Percentiles rank a stretch among this genome's conserved stretches.
Evolutionary conservation across 2,888 invertebrate genomes (phyloP).

Genomic region (Chloromyia formosa): DNA sequence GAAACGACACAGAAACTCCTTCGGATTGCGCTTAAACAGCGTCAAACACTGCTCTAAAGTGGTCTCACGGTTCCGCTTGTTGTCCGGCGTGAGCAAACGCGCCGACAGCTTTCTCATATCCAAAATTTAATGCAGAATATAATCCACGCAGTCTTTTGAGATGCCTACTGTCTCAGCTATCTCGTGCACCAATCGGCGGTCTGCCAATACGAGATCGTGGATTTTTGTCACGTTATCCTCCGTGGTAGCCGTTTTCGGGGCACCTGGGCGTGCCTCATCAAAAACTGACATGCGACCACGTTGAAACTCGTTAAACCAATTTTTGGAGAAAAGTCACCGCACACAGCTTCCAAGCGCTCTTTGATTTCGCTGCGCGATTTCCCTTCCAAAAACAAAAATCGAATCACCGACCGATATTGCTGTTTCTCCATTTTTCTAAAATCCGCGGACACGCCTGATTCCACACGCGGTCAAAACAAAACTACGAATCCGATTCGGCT

Average conservation of each 20-base stretch:
- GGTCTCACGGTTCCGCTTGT: constrained; percentile 39
- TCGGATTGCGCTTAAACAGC: constrained; percentile 37
- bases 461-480: constrained; percentile 50
- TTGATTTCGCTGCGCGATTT: constrained; percentile 38
- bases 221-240: no score
- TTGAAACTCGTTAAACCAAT: constrained; percentile 37
- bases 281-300: constrained; percentile 38
- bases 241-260: constrained; percentile 34
- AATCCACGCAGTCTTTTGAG: constrained; percentile 31
- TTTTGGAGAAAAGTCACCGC: constrained; percentile 32
- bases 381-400: constrained; percentile 43
- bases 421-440: constrained; percentile 46
- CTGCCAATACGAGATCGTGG: constrained; percentile 42
- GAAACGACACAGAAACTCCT: constrained; percentile 39
- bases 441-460: constrained; percentile 48
- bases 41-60: constrained; percentile 28
- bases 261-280: constrained; percentile 37
- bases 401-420: constrained; percentile 46
- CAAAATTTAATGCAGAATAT: constrained; percentile 41
- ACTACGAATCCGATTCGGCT: constrained; percentile 41
- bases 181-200: constrained; percentile 39
- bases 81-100: constrained; percentile 36
- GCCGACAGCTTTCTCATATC: constrained; percentile 39
- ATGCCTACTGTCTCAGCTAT: constrained; percentile 40
- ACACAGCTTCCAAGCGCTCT: constrained; percentile 37